These are phyloP conservation scores for Pogonocherus hispidulus DNA, from an alignment of 2,888 invertebrate species.

Conservation along the genomic window DNA sequence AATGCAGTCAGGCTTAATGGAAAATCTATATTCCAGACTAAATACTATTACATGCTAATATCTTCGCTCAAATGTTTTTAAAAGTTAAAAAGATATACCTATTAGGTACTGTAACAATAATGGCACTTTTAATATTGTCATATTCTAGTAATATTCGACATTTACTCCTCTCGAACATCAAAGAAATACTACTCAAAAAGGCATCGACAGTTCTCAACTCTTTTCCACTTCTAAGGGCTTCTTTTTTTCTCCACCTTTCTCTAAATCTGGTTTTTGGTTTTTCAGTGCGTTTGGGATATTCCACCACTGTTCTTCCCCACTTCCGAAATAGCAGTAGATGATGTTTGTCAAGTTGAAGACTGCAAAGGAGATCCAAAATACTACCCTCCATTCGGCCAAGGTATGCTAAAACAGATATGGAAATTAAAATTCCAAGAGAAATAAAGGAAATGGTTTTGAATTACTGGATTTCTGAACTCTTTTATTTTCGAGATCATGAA, in stretches of 20 bases:
- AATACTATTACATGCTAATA: background rate
- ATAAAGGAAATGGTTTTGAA: too few relatives aligned
- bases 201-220: background rate
- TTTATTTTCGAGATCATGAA: too few relatives aligned
- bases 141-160: background rate
- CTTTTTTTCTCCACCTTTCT: constrained; percentile 33
- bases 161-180: background rate
- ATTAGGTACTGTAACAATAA: background rate
- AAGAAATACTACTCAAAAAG: background rate
- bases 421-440: too few relatives aligned
- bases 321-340: constrained; percentile 79
- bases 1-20: too few relatives aligned
- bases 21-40: too few relatives aligned
- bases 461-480: too few relatives aligned
- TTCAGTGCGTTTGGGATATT: constrained; percentile 71
- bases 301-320: constrained; percentile 84
- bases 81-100: too few relatives aligned
- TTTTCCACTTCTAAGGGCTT: background rate
- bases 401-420: constrained; percentile 71
- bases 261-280: constrained; percentile 33
- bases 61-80: too few relatives aligned
- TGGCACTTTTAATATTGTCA: constrained; percentile 11
- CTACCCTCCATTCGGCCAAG: constrained; percentile 79
- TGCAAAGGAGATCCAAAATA: constrained; percentile 85
- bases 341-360: constrained; percentile 78